Base-by-base conservation (phyloP, 2,888 invertebrate species). In the Gerris lacustris region DNA sequence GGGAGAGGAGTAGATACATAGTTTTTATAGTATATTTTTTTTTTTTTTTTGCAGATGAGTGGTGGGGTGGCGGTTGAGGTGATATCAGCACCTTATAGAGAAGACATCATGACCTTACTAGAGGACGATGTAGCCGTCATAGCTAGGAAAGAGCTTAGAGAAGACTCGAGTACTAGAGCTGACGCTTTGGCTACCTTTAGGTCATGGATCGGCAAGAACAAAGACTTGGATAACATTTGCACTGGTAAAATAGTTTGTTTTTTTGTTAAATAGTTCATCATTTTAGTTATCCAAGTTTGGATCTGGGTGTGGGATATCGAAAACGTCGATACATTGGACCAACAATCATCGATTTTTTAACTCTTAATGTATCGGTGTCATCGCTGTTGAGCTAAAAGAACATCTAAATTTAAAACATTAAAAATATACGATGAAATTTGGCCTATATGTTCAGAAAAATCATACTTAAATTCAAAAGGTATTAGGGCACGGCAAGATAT, bases 121-220 rank as follows among this genome's bases (percentile, higher is more conserved):
- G 55, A 69, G 43, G 74, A 73, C 63, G 74, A 73, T 15, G 74
- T 75, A 6, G 73, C 72, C 45, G 64, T 71, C 18, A 80, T 87
- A 0, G 89, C 90, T 0, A 84, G 84, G 68, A 82, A 82, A 67
- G 89, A 91, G 77, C 80, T 91, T n/a, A 82, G 89, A 15, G 91
- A 91, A 79, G 87, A 88, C 67, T 85, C 88, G 15, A 79, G 82
- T 9, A 84, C 83, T 0, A 83, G 86, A 68, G 85, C 86, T 45
- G 87, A 89, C 77, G 86, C 87, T 2, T 79, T 91, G 68, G 79
- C 81, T 11, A 86, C 88, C 76, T 81, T 91, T 78, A 82, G 86
- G 67, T 85, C 87, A 43, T 91, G 90, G 90, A 85, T 91, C 73
- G 79, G 82, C 63, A 85, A 88, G 78, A 89, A 90, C 77, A 81